A percentile compares a stretch with the other conserved stretches of the same genome.
These are phyloP conservation scores for Panulirus ornatus DNA, from an alignment of 1,140 invertebrate species.

Conservation along the genomic window DNA sequence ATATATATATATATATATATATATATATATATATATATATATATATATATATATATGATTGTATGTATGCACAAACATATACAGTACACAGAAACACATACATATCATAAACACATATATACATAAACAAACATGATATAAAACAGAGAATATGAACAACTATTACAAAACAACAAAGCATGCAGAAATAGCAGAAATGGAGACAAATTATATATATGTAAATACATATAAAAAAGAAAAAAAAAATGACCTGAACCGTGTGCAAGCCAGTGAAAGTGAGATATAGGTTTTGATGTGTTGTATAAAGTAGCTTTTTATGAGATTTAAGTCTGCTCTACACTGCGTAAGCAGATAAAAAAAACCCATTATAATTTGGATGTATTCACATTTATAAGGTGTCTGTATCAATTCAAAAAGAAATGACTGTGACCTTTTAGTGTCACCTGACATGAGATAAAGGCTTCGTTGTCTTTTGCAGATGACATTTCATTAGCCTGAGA, in stretches of 20 bases:
- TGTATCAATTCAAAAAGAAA: not conserved
- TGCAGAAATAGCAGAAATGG: slow-evolving; percentile 47
- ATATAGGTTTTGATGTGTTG: slow-evolving; percentile 31
- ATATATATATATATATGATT: not conserved
- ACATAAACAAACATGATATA: not conserved
- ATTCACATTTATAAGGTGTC: not conserved
- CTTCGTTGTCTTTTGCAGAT: not conserved
- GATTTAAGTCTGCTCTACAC: not conserved
- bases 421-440: not conserved
- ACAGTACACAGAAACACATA: not conserved
- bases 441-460: not conserved
- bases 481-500: not conserved
- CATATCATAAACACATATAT: not conserved
- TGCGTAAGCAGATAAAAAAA: slow-evolving; percentile 3
- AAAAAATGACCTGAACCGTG: slow-evolving; percentile 21
- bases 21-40: slow-evolving; percentile 20
- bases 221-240: not conserved
- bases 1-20: no score
- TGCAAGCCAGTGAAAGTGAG: slow-evolving; percentile 50
- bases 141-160: slow-evolving; percentile 6
- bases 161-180: slow-evolving; percentile 12
- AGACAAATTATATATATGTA: slow-evolving; percentile 14
- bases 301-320: not conserved
- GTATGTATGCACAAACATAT: no score
- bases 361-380: slow-evolving; percentile 4